These are phyloP conservation scores for Nothobranchius furzeri DNA, from an alignment of 2,113 vertebrate species.

Conservation along the genomic window DNA sequence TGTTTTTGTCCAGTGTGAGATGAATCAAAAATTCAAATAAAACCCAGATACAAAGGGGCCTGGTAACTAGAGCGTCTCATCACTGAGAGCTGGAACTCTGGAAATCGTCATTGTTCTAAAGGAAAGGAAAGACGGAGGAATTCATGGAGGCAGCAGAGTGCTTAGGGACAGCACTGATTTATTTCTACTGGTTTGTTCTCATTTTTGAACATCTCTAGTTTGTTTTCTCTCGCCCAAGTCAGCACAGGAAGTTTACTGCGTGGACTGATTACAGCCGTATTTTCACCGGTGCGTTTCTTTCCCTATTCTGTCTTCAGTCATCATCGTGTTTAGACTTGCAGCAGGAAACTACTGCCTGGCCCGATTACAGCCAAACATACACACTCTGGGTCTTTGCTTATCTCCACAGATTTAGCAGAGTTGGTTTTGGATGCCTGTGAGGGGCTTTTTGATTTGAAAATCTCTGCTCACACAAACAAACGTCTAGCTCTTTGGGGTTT, in stretches of 20 bases:
- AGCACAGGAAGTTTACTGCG: constrained; percentile 79
- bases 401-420: constrained; percentile 35
- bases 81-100: constrained; percentile 38
- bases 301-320: constrained; percentile 67
- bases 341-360: constrained; percentile 79
- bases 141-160: constrained; percentile 40
- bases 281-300: constrained; percentile 61
- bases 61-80: neutral
- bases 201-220: constrained; percentile 45
- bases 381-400: constrained; percentile 45
- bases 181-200: constrained; percentile 28
- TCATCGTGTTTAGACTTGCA: constrained; percentile 74
- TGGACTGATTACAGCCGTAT: constrained; percentile 75
- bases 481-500: neutral
- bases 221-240: constrained; percentile 65
- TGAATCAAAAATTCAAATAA: no score
- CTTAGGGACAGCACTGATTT: constrained; percentile 65
- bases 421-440: constrained; percentile 50
- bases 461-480: constrained; percentile 4
- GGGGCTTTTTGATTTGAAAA: constrained; percentile 13
- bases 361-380: constrained; percentile 70
- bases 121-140: constrained; percentile 50
- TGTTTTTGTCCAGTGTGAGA: no score
- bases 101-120: constrained; percentile 59
- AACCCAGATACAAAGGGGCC: no score